Evolutionary conservation across 1,140 invertebrate genomes (phyloP).

Genomic region (Littorina saxatilis): DNA sequence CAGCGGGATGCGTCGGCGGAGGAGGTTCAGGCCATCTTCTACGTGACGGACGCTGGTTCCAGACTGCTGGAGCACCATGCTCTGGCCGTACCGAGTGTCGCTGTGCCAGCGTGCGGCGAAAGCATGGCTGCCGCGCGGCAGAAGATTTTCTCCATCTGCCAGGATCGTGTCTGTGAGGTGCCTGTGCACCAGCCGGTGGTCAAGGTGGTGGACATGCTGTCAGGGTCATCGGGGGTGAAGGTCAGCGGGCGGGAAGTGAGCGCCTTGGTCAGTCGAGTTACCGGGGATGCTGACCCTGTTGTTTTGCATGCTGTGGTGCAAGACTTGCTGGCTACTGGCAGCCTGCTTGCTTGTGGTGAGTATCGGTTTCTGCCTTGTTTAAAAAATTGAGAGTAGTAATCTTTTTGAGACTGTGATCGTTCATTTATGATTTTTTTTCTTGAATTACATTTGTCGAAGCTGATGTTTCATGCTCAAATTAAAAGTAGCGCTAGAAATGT

Average conservation of each 20-base stretch:
- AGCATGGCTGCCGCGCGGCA: neutral
- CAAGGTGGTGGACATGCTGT: conserved; percentile 14
- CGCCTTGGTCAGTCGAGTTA: neutral
- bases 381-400: no score
- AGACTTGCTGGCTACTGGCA: neutral
- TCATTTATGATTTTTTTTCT: no score
- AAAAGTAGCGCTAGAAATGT: no score
- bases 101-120: neutral
- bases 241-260: neutral
- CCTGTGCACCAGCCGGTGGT: neutral
- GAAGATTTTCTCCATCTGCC: neutral
- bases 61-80: conserved; percentile 21
- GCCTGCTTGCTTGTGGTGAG: conserved; percentile 2
- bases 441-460: no score
- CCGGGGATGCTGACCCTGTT: neutral
- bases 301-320: neutral
- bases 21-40: conserved; percentile 31
- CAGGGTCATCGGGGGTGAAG: neutral
- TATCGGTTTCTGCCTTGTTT: neutral
- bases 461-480: no score
- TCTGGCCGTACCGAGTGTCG: neutral
- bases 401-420: no score
- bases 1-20: conserved; percentile 10
- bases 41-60: conserved; percentile 17
- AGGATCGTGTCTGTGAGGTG: neutral